These are phyloP conservation scores for Takifugu rubripes DNA, from an alignment of 2,797 vertebrate genomes.

Conservation along the genomic window DNA sequence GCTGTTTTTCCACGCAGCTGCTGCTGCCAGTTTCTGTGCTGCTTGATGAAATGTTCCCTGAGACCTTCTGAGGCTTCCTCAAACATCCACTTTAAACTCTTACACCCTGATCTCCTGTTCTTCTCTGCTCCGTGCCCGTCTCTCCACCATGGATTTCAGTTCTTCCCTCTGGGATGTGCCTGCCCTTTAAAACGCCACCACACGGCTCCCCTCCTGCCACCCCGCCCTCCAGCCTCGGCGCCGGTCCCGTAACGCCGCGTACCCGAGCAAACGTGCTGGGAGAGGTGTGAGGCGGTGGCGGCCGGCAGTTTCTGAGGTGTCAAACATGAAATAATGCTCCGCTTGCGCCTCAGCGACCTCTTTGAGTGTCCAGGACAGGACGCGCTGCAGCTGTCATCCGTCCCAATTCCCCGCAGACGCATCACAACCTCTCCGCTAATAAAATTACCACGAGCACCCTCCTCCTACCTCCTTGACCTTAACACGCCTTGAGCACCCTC, in stretches of 20 bases:
- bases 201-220: slow-evolving; percentile 36
- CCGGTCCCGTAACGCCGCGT: slow-evolving; percentile 9
- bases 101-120: neutral
- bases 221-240: slow-evolving; percentile 22
- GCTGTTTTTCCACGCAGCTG: neutral
- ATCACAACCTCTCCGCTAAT: slow-evolving; percentile 36
- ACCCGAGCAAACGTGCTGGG: slow-evolving; percentile 28
- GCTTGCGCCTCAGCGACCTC: slow-evolving; percentile 36
- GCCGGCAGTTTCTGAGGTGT: slow-evolving; percentile 53
- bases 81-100: slow-evolving; percentile 9
- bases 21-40: too few relatives aligned
- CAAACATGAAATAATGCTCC: slow-evolving; percentile 63
- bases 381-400: slow-evolving; percentile 42
- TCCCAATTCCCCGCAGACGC: slow-evolving; percentile 56
- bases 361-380: slow-evolving; percentile 24
- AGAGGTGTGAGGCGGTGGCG: slow-evolving; percentile 32
- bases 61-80: slow-evolving; percentile 2
- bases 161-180: slow-evolving; percentile 39
- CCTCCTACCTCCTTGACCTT: slow-evolving; percentile 51
- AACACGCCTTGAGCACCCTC: too few relatives aligned
- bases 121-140: slow-evolving; percentile 12
- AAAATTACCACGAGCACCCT: slow-evolving; percentile 43
- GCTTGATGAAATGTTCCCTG: too few relatives aligned
- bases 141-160: slow-evolving; percentile 47
- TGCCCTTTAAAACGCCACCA: slow-evolving; percentile 63